Percentiles rank a stretch among this genome's conserved stretches.
Evolutionary conservation across 1,140 invertebrate genomes (phyloP).

Genomic region (Drosophila carrolli): DNA sequence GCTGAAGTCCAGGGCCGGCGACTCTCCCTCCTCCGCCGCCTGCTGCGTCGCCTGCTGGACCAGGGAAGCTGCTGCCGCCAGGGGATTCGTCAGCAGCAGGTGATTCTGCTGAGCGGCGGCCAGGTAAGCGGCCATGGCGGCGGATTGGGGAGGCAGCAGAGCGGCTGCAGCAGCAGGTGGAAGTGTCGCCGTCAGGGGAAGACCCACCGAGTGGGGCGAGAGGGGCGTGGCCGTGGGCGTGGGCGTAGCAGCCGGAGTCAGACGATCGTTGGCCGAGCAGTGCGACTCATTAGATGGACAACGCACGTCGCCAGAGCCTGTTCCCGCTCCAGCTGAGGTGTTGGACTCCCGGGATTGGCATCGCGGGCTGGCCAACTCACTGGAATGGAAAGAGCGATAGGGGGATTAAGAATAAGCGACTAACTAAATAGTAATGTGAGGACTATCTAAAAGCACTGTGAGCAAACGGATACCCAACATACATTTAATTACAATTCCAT

Average conservation of each 20-base stretch:
- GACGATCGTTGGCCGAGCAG: conserved; percentile 88
- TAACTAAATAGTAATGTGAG: no score
- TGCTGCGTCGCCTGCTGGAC: conserved; percentile 86
- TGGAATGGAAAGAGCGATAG: conserved; percentile 84
- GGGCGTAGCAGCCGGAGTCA: conserved; percentile 85
- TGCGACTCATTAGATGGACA: conserved; percentile 89
- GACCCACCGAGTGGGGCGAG: conserved; percentile 84
- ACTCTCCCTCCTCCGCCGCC: conserved; percentile 85
- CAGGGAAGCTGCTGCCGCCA: conserved; percentile 86
- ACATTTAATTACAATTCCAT: no score
- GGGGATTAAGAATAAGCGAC: neutral
- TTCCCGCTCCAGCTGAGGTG: conserved; percentile 85
- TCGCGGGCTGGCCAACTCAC: conserved; percentile 90
- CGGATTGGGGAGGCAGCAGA: conserved; percentile 90
- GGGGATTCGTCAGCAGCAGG: conserved; percentile 90
- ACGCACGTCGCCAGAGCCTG: conserved; percentile 81
- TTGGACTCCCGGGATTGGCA: conserved; percentile 91
- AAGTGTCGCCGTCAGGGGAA: conserved; percentile 85
- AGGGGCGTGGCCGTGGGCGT: conserved; percentile 84
- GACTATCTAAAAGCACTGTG: no score
- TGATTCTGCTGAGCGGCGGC: conserved; percentile 90
- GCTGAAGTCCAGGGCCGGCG: conserved; percentile 91
- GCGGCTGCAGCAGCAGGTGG: conserved; percentile 87
- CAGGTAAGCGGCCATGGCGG: conserved; percentile 91
- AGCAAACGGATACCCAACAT: no score